Percentiles rank a stretch among this genome's conserved stretches.
Conservation (phyloP, 2,797 vertebrate species). For the Sciurus carolinensis region DNA sequence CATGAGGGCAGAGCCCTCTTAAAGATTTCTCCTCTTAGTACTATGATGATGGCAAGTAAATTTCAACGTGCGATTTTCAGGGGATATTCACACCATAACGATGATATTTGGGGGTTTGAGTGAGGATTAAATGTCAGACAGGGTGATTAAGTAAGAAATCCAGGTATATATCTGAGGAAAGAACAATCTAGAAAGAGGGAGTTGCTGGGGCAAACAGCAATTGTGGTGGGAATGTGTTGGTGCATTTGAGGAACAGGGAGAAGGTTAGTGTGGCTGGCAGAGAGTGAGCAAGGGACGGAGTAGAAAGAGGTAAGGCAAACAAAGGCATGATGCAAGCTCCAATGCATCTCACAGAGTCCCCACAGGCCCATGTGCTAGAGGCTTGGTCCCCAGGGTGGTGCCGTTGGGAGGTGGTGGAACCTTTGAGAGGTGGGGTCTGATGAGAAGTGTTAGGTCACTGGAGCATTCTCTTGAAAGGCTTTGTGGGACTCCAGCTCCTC, state of each 20-base stretch:
- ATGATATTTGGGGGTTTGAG: too few relatives aligned
- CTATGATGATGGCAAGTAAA: too few relatives aligned
- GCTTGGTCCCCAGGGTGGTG: not conserved
- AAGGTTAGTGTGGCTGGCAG: too few relatives aligned
- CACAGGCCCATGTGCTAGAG: too few relatives aligned
- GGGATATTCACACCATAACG: not conserved
- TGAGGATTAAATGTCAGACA: not conserved
- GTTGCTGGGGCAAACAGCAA: too few relatives aligned
- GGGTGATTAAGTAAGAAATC: not conserved
- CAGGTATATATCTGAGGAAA: not conserved
- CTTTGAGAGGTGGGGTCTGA: not conserved
- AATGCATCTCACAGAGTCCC: not conserved
- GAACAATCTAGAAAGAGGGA: not conserved
- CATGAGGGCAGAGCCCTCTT: not conserved
- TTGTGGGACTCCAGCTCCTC: not conserved
- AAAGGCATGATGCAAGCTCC: too few relatives aligned
- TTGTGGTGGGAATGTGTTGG: accelerated
- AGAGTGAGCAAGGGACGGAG: not conserved
- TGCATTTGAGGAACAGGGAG: not conserved
- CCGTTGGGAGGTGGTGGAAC: not conserved
- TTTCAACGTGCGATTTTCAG: not conserved
- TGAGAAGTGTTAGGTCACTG: not conserved
- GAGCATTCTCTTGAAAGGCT: not conserved
- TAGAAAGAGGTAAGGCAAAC: too few relatives aligned
- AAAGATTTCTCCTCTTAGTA: too few relatives aligned